Evolutionary conservation across 2,797 vertebrate genomes (phyloP).

Genomic region (Leptodon cayanensis): DNA sequence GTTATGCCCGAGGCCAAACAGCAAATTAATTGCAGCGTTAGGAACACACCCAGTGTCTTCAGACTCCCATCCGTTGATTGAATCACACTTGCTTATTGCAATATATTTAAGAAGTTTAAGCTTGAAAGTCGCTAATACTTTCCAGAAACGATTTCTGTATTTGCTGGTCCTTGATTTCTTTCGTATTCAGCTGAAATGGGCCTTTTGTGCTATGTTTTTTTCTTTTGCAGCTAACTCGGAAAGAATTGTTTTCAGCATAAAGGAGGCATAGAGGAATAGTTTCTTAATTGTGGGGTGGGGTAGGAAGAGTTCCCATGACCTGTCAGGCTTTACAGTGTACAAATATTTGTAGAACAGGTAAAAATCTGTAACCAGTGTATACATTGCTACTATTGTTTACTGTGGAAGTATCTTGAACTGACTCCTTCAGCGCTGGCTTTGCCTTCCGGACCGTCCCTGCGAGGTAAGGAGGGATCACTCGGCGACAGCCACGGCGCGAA

Average conservation of each 20-base stretch:
- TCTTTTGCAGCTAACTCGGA: not conserved
- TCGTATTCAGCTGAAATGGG: not conserved
- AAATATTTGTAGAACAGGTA: constrained; percentile 12
- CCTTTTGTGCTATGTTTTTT: constrained; percentile 30
- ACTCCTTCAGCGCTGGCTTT: not conserved
- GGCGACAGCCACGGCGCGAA: rapidly evolving
- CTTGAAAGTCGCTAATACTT: constrained; percentile 55
- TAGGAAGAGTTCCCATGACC: not conserved
- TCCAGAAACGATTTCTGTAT: constrained; percentile 21
- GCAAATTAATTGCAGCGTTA: constrained; percentile 8
- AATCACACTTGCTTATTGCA: constrained; percentile 56
- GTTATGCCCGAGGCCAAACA: not conserved
- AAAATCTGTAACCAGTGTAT: not conserved
- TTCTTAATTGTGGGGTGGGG: not conserved
- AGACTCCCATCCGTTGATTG: not conserved
- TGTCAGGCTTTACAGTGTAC: constrained; percentile 16
- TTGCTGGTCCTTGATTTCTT: constrained; percentile 42
- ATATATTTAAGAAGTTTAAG: constrained; percentile 67
- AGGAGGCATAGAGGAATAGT: not conserved
- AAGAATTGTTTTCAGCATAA: not conserved
- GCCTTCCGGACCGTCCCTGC: not conserved
- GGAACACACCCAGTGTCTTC: constrained; percentile 28
- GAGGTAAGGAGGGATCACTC: not conserved
- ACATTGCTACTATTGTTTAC: not conserved
- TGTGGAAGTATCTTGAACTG: not conserved